Percentiles rank a stretch among this genome's conserved stretches.
phyloP scores from a whole-genome alignment of 2,888 invertebrate genomes.

The Drosophila siamana region DNA sequence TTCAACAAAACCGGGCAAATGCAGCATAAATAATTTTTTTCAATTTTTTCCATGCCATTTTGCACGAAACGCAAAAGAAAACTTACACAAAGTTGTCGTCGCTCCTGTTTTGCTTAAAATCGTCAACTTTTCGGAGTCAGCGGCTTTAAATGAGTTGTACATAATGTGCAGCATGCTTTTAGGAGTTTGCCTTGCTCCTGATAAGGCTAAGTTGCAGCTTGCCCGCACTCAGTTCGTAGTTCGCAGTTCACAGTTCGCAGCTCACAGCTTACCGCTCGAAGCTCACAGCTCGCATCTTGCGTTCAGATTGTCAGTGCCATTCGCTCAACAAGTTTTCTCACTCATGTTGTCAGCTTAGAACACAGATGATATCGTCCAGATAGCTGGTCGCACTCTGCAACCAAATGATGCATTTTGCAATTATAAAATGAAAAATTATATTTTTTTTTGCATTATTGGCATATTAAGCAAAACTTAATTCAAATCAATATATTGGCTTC shows the following conservation, averaged over 20 bases:
- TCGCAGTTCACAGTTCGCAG: conserved; percentile 5
- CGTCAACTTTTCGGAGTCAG: conserved; percentile 48
- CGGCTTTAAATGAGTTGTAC: conserved; percentile 76
- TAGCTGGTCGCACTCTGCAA: conserved; percentile 40
- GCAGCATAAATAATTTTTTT: conserved; percentile 77
- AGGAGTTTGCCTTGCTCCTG: conserved; percentile 37
- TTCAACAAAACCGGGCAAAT: conserved; percentile 57
- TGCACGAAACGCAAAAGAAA: conserved; percentile 55
- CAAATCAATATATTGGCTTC: too few species aligned
- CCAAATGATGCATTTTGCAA: too few species aligned
- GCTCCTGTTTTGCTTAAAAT: conserved; percentile 40
- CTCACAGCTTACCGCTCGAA: conserved; percentile 3
- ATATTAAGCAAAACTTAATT: too few species aligned
- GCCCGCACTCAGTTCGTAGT: too few species aligned
- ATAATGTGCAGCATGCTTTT: conserved; percentile 60
- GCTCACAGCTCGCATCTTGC: conserved; percentile 2
- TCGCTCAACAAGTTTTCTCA: conserved; percentile 74
- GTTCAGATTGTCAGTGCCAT: neutral
- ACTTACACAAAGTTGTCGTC: conserved; percentile 72
- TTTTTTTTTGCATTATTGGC: too few species aligned
- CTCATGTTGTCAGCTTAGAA: conserved; percentile 68
- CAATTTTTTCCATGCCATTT: conserved; percentile 76
- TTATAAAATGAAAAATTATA: neutral
- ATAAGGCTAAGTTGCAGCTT: conserved; percentile 48
- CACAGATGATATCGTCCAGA: conserved; percentile 38